Evolutionary conservation across 2,113 vertebrate genomes (phyloP), one percentile per base, ranked within the genome.

Genomic region (Callospermophilus lateralis): DNA sequence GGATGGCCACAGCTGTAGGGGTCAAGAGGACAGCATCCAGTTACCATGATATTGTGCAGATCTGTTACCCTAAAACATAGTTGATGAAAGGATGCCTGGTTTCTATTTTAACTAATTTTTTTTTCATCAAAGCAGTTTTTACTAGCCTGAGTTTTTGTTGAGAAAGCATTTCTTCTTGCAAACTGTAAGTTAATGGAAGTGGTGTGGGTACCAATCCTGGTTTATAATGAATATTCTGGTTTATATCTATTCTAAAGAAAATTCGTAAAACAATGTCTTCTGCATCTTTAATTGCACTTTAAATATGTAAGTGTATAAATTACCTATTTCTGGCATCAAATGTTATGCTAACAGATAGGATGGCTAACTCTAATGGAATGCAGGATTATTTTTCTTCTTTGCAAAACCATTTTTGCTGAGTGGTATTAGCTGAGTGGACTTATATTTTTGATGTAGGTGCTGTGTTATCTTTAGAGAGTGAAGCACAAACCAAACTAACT

Each of bases 161-260:
- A 95, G 67, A 80, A 96, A 97, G 55, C 3, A 17, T 67, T 53
- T 93, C 65, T 88, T 5, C 0, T 8, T 53, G 51, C 30, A 94
- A 93, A 94, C 58, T 73, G 8, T 90, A 76, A 92, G 55, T 48
- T 68, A 51, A 30, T 61, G 22, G 67, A 28, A 58, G 28, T 30
- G 28, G 3, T 55, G 1, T 10, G 19, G 42, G 17, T 42, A 63
- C 24, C 61, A 63, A 63, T 28, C 61, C 24, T 26, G 61, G 24
- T 63, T 28, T 63, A 28, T 26, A 63, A 24, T 63, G 61, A 63
- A 63, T 63, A 63, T 63, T 84, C 73, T 83, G 68, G 16, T 94
- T 89, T 85, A 22, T 67, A 13, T 61, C 45, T 74, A 28, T 61
- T 58, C 58, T 37, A 6, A 48, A 85, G 87, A 30, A 89, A 72